Percentiles rank a stretch among this genome's conserved stretches.
phyloP scores from a whole-genome alignment of 2,888 invertebrate species.

The Sphecodes monilicornis region DNA sequence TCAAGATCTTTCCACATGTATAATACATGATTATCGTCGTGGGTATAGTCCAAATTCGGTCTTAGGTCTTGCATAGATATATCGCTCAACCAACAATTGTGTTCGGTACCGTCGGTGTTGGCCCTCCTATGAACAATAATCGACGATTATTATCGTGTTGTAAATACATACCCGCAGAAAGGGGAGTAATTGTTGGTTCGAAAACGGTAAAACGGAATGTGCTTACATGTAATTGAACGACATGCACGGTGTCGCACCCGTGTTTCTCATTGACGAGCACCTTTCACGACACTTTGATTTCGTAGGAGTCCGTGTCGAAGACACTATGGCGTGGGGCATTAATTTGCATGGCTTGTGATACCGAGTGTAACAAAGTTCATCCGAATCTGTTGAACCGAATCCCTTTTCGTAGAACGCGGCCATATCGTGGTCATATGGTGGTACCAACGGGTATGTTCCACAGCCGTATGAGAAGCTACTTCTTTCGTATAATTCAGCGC shows the following conservation, averaged over 20 bases:
- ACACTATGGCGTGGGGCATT: constrained; percentile 88
- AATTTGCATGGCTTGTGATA: constrained; percentile 91
- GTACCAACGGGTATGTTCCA: neutral
- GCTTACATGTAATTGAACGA: constrained; percentile 90
- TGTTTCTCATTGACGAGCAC: constrained; percentile 86
- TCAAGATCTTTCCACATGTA: constrained; percentile 93
- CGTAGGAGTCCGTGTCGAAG: constrained; percentile 88
- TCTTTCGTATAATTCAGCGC: constrained; percentile 91
- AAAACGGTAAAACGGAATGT: neutral
- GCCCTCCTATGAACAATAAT: constrained; percentile 46
- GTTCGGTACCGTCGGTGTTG: constrained; percentile 73
- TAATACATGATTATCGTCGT: constrained; percentile 89
- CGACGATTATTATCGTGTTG: neutral
- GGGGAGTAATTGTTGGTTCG: neutral
- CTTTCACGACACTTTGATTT: constrained; percentile 87
- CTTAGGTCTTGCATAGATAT: constrained; percentile 91
- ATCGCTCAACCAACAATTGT: constrained; percentile 92
- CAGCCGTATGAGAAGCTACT: constrained; percentile 85
- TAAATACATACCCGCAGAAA: neutral
- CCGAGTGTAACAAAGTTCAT: constrained; percentile 90
- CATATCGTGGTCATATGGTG: neutral
- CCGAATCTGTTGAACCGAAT: neutral
- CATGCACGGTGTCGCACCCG: constrained; percentile 89
- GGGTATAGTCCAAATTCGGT: constrained; percentile 90
- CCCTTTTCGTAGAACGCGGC: neutral